phyloP scores from a whole-genome alignment of 1,140 invertebrate genomes.

The Musca vetustissima region DNA sequence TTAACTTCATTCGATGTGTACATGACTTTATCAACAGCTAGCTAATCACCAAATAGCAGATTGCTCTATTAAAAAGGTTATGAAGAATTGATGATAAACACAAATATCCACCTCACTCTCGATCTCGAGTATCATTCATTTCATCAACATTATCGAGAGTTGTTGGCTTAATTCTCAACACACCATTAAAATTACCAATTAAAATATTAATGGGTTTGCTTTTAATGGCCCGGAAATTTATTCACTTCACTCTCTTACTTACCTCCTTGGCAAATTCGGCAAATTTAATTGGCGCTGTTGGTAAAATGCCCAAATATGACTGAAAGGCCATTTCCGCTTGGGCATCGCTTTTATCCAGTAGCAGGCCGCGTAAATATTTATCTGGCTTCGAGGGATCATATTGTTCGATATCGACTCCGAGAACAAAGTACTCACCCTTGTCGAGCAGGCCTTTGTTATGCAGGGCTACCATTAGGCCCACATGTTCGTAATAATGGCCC shows the following conservation, averaged over 20 bases:
- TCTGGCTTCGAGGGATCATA: conserved; percentile 75
- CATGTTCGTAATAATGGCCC: conserved; percentile 84
- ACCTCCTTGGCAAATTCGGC: conserved; percentile 70
- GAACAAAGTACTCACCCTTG: conserved; percentile 65
- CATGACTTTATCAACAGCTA: no score
- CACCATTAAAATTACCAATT: no score
- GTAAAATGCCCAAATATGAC: conserved; percentile 74
- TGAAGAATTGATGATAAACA: no score
- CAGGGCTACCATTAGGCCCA: conserved; percentile 79
- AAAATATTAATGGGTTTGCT: no score
- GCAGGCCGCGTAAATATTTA: conserved; percentile 73
- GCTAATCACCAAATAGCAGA: no score
- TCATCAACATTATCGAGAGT: no score
- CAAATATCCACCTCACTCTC: no score
- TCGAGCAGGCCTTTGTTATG: conserved; percentile 80
- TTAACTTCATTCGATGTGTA: no score
- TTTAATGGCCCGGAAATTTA: no score
- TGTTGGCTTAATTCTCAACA: no score
- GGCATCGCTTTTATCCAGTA: conserved; percentile 62
- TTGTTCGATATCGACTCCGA: conserved; percentile 78
- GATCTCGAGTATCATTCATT: no score
- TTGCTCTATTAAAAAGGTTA: no score
- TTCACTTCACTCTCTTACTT: conserved; percentile 26
- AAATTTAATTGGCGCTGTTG: conserved; percentile 70
- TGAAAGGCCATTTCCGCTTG: conserved; percentile 62